phyloP scores from a whole-genome alignment of 2,888 invertebrate species.

The Drosophila cognata region DNA sequence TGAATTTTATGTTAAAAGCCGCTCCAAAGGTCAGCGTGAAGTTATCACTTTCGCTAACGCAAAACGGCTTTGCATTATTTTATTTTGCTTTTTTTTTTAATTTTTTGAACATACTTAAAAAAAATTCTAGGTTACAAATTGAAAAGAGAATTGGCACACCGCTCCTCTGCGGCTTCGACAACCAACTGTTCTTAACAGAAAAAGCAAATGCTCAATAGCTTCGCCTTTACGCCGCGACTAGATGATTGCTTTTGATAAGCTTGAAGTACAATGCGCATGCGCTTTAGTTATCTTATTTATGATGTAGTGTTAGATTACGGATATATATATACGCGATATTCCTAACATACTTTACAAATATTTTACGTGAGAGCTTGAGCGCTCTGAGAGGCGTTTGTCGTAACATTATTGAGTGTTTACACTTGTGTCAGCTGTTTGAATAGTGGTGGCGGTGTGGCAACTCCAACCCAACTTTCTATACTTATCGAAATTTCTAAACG shows the following conservation, averaged over 20 bases:
- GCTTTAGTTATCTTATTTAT: constrained; percentile 20
- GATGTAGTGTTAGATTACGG: constrained; percentile 4
- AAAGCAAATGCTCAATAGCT: constrained; percentile 18
- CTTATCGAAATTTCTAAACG: constrained; percentile 8
- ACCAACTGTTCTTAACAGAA: constrained; percentile 37
- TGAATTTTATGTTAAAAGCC: constrained; percentile 37
- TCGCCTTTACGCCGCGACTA: constrained; percentile 50
- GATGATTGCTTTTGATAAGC: constrained; percentile 64
- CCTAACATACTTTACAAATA: constrained; percentile 38
- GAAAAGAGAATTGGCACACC: constrained; percentile 31
- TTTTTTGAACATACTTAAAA: constrained; percentile 42
- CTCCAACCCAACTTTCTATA: constrained; percentile 10
- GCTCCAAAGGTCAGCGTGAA: constrained; percentile 65
- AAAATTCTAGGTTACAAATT: constrained; percentile 26
- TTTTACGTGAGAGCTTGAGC: constrained; percentile 24
- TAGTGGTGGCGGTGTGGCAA: constrained; percentile 35
- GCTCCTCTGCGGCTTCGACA: constrained; percentile 51
- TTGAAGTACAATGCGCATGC: constrained; percentile 46
- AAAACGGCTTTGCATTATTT: constrained; percentile 1
- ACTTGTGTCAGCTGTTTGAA: constrained; percentile 45
- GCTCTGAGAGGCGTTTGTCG: constrained; percentile 14
- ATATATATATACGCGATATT: constrained; percentile 7
- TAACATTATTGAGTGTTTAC: constrained; percentile 29
- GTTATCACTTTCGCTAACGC: not conserved
- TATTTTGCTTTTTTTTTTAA: not conserved